These are phyloP conservation scores for Maniola hyperantus DNA, from an alignment of 2,888 invertebrate genomes.

Conservation along the genomic window DNA sequence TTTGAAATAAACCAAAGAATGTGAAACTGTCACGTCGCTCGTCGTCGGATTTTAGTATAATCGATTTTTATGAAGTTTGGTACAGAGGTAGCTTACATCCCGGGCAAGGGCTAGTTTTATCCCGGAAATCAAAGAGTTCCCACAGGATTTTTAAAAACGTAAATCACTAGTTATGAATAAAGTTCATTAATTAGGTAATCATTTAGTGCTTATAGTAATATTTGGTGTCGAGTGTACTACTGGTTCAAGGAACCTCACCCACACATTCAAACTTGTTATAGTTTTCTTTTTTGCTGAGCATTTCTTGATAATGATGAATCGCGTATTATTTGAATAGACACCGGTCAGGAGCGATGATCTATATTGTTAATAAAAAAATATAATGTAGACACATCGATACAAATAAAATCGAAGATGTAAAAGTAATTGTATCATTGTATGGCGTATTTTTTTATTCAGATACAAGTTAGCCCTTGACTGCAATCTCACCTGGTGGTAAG, in stretches of 20 bases:
- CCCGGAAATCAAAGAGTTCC: no score
- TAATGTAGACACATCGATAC: constrained; percentile 20
- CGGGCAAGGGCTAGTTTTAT: no score
- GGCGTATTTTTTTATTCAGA: no score
- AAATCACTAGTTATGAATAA: background rate
- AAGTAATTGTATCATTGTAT: background rate
- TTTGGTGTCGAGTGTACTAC: constrained; percentile 16
- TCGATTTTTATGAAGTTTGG: no score
- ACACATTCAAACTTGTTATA: constrained; percentile 51
- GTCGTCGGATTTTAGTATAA: no score
- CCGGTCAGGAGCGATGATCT: constrained; percentile 44
- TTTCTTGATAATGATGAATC: constrained; percentile 69
- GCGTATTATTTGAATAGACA: constrained; percentile 60
- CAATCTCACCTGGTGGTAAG: no score
- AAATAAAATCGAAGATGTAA: background rate
- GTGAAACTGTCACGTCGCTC: no score
- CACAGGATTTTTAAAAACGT: no score
- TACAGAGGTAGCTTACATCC: no score
- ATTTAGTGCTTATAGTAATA: background rate
- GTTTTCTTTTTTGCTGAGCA: constrained; percentile 61
- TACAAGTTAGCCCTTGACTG: no score
- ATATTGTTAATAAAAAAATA: constrained; percentile 30
- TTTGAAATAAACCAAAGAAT: no score
- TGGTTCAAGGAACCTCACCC: constrained; percentile 66
- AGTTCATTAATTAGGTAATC: background rate